Percentiles rank a stretch among this genome's conserved stretches.
These are phyloP conservation scores for Pseudochirops corinnae DNA, from an alignment of 2,797 vertebrate genomes.

Conservation along the genomic window DNA sequence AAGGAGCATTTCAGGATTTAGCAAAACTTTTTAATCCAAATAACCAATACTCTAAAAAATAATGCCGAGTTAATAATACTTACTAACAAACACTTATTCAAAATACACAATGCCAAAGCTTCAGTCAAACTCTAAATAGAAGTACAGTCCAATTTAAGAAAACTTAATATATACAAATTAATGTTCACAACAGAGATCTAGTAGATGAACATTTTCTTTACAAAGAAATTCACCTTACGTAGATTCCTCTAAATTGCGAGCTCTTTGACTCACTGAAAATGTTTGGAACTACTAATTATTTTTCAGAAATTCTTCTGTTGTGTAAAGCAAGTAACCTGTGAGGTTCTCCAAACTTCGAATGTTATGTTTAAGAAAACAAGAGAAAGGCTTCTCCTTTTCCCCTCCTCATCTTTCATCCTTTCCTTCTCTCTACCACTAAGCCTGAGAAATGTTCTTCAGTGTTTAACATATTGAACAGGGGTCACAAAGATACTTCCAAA, in stretches of 20 bases:
- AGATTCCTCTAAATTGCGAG: not conserved
- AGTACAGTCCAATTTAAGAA: not conserved
- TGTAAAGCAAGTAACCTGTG: conserved; percentile 34
- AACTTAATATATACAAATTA: conserved; percentile 26
- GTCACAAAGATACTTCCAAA: conserved; percentile 55
- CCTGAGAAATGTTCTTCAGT: conserved; percentile 7
- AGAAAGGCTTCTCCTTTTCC: conserved; percentile 27
- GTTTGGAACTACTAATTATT: conserved; percentile 6
- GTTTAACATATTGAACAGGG: conserved; percentile 51
- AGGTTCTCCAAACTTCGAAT: conserved; percentile 52
- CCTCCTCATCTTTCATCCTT: conserved; percentile 29
- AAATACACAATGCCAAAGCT: not conserved
- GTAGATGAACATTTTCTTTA: conserved; percentile 12
- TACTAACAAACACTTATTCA: conserved; percentile 26
- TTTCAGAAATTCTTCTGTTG: conserved; percentile 17
- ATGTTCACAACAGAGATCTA: conserved; percentile 54
- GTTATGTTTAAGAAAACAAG: conserved; percentile 56
- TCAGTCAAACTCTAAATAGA: conserved; percentile 61
- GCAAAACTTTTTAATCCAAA: not conserved
- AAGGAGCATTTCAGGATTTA: not conserved
- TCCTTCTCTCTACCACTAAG: conserved; percentile 36
- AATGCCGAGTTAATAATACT: conserved; percentile 24
- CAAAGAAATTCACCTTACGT: not conserved
- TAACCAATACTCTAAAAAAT: not conserved
- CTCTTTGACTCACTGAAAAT: conserved; percentile 44